These are phyloP conservation scores for Hapalemur alaotrensis DNA, from an alignment of 2,797 vertebrate genomes.

Conservation along the genomic window DNA sequence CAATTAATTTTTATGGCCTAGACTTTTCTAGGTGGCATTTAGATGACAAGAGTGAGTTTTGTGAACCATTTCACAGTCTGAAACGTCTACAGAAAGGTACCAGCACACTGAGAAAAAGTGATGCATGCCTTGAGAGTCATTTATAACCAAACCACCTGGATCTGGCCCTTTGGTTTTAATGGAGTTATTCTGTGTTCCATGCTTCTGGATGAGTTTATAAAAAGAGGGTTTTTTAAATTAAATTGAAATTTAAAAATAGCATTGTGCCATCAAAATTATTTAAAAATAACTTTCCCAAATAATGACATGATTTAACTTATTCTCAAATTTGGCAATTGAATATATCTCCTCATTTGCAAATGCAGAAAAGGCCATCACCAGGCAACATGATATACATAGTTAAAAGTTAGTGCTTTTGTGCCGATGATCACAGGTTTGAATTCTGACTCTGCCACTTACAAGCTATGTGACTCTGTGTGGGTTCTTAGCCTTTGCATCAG, in stretches of 20 bases:
- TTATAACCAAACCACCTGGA: neutral
- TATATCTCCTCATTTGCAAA: neutral
- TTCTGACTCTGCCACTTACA: neutral
- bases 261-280: neutral
- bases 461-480: neutral
- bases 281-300: neutral
- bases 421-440: neutral
- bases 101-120: neutral
- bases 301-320: neutral
- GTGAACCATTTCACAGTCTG: neutral
- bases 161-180: neutral
- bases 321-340: neutral
- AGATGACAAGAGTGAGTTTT: neutral
- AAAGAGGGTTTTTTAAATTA: neutral
- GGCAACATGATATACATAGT: neutral
- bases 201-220: neutral
- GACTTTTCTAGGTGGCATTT: neutral
- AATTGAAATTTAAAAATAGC: neutral
- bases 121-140: neutral
- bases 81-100: neutral
- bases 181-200: neutral
- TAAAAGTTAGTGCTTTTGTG: neutral
- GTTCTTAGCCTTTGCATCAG: neutral
- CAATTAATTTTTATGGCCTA: neutral
- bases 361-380: neutral